Conservation (phyloP, 2,888 invertebrate species). For the Pristionchus fissidentatus region DNA sequence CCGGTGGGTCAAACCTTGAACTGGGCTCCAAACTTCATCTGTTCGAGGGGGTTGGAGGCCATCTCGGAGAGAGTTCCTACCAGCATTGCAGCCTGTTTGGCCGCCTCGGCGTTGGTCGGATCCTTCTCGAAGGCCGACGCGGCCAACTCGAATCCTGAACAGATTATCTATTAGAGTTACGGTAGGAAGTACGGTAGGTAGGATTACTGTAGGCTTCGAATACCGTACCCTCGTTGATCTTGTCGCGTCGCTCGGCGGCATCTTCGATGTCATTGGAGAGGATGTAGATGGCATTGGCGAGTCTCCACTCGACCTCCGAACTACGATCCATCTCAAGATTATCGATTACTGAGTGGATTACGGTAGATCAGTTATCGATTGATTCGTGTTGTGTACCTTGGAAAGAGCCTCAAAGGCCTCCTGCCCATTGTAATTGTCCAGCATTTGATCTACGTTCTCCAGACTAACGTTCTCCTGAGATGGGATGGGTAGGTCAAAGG, state of each 20-base stretch:
- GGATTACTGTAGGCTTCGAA: too few relatives aligned
- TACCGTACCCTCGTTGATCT: constrained; percentile 32
- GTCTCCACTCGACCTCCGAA: constrained; percentile 35
- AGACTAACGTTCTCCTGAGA: constrained; percentile 23
- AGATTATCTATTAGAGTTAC: not conserved
- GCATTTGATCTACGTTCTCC: constrained; percentile 12
- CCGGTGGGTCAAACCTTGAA: constrained; percentile 24
- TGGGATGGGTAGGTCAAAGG: not conserved
- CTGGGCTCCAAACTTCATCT: constrained; percentile 23
- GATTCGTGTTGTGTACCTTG: not conserved
- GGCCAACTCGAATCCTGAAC: constrained; percentile 28
- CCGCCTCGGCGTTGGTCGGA: constrained; percentile 17
- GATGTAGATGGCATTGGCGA: constrained; percentile 43
- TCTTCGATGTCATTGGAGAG: not conserved
- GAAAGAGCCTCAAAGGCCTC: constrained; percentile 7
- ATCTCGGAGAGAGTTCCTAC: constrained; percentile 23
- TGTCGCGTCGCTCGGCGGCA: not conserved
- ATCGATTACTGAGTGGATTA: not conserved
- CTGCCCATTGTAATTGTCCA: not conserved
- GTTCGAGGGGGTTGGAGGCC: not conserved
- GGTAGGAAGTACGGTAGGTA: too few relatives aligned
- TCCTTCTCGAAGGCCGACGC: constrained; percentile 29
- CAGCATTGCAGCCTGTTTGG: constrained; percentile 7
- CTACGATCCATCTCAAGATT: constrained; percentile 46
- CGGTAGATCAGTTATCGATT: not conserved